Evolutionary conservation across 2,797 vertebrate species (phyloP).

Genomic region (Helostoma temminkii): DNA sequence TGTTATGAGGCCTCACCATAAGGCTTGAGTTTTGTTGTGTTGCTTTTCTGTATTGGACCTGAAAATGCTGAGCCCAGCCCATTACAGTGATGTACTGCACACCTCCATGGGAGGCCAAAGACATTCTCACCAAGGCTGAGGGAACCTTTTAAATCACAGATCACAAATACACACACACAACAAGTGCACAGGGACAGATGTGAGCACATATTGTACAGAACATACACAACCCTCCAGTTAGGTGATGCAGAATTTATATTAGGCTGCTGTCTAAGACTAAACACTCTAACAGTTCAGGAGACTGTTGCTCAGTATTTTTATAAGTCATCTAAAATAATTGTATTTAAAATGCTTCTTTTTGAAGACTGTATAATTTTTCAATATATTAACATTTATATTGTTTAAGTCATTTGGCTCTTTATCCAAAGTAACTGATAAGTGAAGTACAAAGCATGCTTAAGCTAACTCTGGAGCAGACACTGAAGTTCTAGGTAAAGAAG

Average conservation of each 20-base stretch:
- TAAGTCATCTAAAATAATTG: too few species aligned
- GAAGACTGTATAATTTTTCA: too few species aligned
- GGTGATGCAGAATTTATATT: neutral
- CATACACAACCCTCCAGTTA: constrained; percentile 9
- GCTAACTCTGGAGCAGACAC: too few species aligned
- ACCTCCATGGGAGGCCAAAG: constrained; percentile 68
- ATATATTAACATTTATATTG: too few species aligned
- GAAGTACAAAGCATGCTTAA: too few species aligned
- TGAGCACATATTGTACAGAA: neutral
- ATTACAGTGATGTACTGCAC: constrained; percentile 69
- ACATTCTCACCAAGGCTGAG: constrained; percentile 50
- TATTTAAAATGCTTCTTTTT: too few species aligned
- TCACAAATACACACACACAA: constrained; percentile 4
- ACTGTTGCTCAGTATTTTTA: too few species aligned
- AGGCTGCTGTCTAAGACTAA: too few species aligned
- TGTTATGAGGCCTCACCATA: constrained; percentile 35
- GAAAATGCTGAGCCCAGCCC: constrained; percentile 69
- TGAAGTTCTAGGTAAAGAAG: too few species aligned
- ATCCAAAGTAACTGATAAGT: too few species aligned
- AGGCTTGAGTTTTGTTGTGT: constrained; percentile 22
- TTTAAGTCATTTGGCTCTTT: too few species aligned
- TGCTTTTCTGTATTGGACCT: constrained; percentile 47
- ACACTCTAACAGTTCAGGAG: too few species aligned
- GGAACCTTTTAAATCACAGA: constrained; percentile 70
- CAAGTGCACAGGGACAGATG: neutral